Percentiles rank a stretch among this genome's conserved stretches.
phyloP scores from a whole-genome alignment of 1,140 invertebrate genomes.

The Drosophila varians region DNA sequence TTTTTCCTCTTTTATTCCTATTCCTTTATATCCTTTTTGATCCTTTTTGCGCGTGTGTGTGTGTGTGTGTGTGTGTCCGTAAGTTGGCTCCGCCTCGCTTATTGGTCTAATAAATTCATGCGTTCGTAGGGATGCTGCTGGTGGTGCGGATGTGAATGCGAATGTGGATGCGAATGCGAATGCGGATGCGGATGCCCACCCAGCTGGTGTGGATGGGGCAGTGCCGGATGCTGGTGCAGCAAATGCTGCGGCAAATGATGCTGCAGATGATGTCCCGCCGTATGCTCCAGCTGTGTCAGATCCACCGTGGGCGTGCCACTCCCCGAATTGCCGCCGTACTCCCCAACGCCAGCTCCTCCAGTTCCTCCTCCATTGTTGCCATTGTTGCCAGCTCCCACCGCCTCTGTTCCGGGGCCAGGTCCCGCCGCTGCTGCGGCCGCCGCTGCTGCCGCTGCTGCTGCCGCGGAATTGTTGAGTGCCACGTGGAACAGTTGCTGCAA shows the following conservation, averaged over 20 bases:
- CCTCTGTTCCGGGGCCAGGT: slow-evolving; percentile 14
- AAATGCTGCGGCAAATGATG: slow-evolving; percentile 56
- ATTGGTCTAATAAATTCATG: slow-evolving; percentile 81
- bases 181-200: slow-evolving; percentile 25
- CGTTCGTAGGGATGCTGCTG: slow-evolving; percentile 73
- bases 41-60: background rate
- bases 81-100: slow-evolving; percentile 28
- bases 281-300: slow-evolving; percentile 65
- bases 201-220: slow-evolving; percentile 18
- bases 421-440: slow-evolving; percentile 37
- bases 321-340: background rate
- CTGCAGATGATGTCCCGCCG: slow-evolving; percentile 19
- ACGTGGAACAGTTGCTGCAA: slow-evolving; percentile 82
- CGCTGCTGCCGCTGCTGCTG: slow-evolving; percentile 64
- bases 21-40: background rate
- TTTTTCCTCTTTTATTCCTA: background rate
- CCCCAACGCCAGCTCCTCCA: slow-evolving; percentile 4
- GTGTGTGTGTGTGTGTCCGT: slow-evolving; percentile 7
- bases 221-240: slow-evolving; percentile 35
- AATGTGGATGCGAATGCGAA: slow-evolving; percentile 31
- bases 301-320: slow-evolving; percentile 67
- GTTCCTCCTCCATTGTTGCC: slow-evolving; percentile 4
- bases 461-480: slow-evolving; percentile 75
- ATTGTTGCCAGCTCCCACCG: slow-evolving; percentile 15
- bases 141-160: slow-evolving; percentile 39